Conservation (phyloP, 2,113 vertebrate genomes). For the Okapia johnstoni region DNA sequence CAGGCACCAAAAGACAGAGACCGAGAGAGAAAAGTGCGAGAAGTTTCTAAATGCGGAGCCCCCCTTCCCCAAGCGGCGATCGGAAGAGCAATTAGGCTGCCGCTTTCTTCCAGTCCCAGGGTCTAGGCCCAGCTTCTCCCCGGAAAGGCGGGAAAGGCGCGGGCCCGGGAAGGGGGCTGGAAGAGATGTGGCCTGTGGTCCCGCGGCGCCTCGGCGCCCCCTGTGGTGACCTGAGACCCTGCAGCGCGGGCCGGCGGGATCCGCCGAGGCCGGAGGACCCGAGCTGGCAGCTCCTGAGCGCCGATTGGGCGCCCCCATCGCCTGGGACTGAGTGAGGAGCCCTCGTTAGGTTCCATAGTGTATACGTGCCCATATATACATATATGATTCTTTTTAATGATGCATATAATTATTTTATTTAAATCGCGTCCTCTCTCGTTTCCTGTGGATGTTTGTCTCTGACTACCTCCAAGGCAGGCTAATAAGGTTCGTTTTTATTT, state of each 20-base stretch:
- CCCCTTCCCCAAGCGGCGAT: background rate
- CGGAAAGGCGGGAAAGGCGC: background rate
- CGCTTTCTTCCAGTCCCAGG: background rate
- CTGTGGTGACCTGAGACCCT: conserved; percentile 56
- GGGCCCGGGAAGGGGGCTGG: background rate
- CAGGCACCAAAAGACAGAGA: conserved; percentile 54
- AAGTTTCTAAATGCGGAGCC: conserved; percentile 51
- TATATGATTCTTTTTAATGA: conserved; percentile 27
- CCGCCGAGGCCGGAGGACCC: background rate
- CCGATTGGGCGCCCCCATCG: background rate
- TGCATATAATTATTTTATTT: conserved; percentile 38
- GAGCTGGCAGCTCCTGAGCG: background rate
- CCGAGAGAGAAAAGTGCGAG: conserved; percentile 3
- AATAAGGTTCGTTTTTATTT: conserved; percentile 54
- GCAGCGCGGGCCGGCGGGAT: background rate
- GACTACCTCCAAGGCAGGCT: background rate
- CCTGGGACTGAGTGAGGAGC: background rate
- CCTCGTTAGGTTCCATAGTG: background rate
- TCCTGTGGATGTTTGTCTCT: background rate
- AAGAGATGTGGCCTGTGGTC: background rate
- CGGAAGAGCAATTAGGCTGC: conserved; percentile 18
- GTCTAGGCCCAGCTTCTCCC: background rate
- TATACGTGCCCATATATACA: background rate
- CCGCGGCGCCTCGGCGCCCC: conserved; percentile 49
- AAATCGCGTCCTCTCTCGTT: background rate